Base-by-base conservation (phyloP, 2,888 invertebrate species). In the Aricia artaxerxes region DNA sequence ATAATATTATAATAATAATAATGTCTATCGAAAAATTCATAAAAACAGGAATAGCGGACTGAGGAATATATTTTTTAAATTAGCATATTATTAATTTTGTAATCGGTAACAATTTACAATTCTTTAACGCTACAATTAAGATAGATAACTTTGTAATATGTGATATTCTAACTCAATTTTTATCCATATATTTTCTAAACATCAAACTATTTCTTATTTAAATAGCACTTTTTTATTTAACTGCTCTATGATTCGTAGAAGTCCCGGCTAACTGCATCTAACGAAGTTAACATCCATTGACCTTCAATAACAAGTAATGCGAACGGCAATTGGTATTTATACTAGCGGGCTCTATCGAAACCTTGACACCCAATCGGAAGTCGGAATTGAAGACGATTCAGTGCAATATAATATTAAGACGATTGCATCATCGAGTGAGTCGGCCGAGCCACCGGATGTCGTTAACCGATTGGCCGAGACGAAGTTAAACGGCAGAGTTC, bases 291-390 rank as follows among this genome's bases (percentile, higher is more conserved):
- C 76, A 49, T 53, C 76, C 57, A 76, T 77, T 77, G 61, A 77
- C 64, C 60, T 64, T 76, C 64, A 79, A 76, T 69, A n/a, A 73
- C 38, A 49, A 64, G 64, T 79, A 31, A 40, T 76, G 76, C 64
- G 78, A 69, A 69, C 24, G 60, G 13, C 60, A 73, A 60, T 73
- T 57, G 73, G n/a, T 80, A 72, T 64, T 79, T 78, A 73, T 79
- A 57, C 77, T 80, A 82, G 84, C 87, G 85, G 86, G 83, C 80
- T 86, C 83, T 87, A 87, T 91, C 92, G 80, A 83, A 82, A 81
- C 93, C 93, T 93, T 94, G 94, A 90, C 92, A 91, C 88, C 83
- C 86, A 92, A 94, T 93, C 93, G 94, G 94, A 94, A 93, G 92
- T 91, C 83, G 81, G 86, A 89, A 89, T 89, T 90, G 89, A 84